Base-by-base conservation (phyloP, 2,888 invertebrate genomes). In the Eubasilissa splendida region DNA sequence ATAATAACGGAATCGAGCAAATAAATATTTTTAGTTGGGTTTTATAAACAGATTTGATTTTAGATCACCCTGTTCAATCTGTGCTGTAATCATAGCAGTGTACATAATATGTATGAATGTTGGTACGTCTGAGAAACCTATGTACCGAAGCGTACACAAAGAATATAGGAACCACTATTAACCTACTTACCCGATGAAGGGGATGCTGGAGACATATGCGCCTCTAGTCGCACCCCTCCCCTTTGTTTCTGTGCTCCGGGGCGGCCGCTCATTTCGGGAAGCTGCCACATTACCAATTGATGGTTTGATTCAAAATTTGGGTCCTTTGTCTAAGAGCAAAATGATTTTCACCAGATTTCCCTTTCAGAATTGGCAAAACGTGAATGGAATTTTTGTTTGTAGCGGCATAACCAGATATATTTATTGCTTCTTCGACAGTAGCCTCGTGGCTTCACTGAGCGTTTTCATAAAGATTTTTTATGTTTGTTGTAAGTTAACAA, bases 121-220 rank as follows among this genome's bases (percentile, higher is more conserved):
- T 59, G 14, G 9, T 59, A n/a, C n/a, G 50, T 68, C n/a, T 52
- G 68, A 68, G 14, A 68, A 53, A 50, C 22, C 4, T 52, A 14
- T 7, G 52, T 52, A 68, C 68, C 22, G 9, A 52, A 53, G 68
- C 68, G 4, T 52, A 74, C 59, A 59, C 74, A 74, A 60, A 59
- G 71, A 71, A 71, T 56, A 31, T 71, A 59, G 68, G 52, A 75
- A 60, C 54, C 71, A 71, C 82, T 76, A 77, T 80, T 82, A 82
- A 77, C 82, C 82, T 68, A 82, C 75, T 80, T 82, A 75, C 58
- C 65, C 82, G 71, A 78, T 75, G 80, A 80, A 73, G 77, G 75
- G 65, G 74, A 82, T 76, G 74, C 70, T 75, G 59, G 76, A 60
- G 60, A 63, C 31, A 31, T 31, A 31, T 31, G 60, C 31, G 31